These are phyloP conservation scores for Catharus minimus DNA, from an alignment of 2,113 vertebrate species.

Conservation along the genomic window DNA sequence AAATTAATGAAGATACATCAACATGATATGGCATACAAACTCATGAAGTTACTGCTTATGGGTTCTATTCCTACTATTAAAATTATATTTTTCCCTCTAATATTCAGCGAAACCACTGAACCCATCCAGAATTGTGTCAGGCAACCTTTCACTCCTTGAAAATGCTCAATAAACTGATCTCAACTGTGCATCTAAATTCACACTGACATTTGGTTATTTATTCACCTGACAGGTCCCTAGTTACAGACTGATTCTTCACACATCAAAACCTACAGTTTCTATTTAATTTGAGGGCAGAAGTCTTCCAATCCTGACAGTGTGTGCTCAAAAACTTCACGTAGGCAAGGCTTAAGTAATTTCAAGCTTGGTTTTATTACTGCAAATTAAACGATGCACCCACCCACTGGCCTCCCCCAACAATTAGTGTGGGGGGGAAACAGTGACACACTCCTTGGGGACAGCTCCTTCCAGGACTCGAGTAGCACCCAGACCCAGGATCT, in stretches of 20 bases:
- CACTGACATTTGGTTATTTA: not conserved
- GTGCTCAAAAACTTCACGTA: not conserved
- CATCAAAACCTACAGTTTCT: not conserved
- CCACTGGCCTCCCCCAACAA: too few relatives aligned
- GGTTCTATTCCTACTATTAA: not conserved
- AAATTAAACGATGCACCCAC: not conserved
- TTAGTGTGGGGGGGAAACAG: fast-evolving
- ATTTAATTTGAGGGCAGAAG: not conserved
- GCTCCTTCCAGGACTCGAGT: fast-evolving
- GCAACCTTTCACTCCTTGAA: not conserved
- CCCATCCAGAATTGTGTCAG: not conserved
- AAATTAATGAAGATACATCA: not conserved
- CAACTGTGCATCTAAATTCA: not conserved
- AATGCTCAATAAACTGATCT: not conserved
- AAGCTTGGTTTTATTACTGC: not conserved
- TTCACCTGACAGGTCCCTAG: not conserved
- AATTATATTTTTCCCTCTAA: not conserved
- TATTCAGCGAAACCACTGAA: not conserved
- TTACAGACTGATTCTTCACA: not conserved
- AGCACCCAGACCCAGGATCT: not conserved
- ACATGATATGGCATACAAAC: fast-evolving
- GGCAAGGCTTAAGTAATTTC: not conserved
- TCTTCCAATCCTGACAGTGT: not conserved
- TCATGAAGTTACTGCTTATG: fast-evolving
- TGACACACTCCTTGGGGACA: too few relatives aligned